phyloP scores from a whole-genome alignment of 2,797 vertebrate species.

The Diglossa cyanea region DNA sequence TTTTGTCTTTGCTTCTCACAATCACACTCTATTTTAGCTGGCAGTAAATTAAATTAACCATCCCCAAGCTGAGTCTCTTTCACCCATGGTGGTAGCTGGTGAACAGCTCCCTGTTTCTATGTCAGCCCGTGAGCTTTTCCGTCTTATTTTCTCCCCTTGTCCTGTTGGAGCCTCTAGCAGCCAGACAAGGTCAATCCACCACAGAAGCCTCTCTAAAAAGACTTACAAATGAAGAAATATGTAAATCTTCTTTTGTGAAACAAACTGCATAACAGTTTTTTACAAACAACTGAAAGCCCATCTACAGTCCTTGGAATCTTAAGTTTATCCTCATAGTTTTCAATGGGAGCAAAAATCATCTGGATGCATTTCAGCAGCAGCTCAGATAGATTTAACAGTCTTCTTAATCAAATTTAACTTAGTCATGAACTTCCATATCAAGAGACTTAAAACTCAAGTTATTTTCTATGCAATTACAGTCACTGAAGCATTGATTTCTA shows the following conservation, averaged over 20 bases:
- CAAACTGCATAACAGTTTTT: not conserved
- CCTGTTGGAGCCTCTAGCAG: not conserved
- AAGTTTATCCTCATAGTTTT: not conserved
- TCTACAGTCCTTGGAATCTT: not conserved
- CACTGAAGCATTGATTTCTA: not conserved
- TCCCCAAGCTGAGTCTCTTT: not conserved
- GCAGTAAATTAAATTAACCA: not conserved
- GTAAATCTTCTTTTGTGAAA: not conserved
- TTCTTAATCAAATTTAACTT: not conserved
- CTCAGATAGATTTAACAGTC: not conserved
- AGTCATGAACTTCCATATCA: not conserved
- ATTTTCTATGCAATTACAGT: not conserved
- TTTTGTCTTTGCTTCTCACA: not conserved
- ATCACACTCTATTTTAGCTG: not conserved
- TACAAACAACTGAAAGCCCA: not conserved
- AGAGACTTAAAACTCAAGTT: not conserved
- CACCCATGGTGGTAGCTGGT: not conserved
- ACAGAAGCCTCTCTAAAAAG: not conserved
- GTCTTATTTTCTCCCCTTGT: not conserved
- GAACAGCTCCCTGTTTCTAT: not conserved
- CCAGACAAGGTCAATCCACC: not conserved
- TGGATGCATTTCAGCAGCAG: not conserved
- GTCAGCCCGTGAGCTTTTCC: not conserved
- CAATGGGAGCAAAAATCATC: not conserved
- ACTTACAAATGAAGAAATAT: not conserved